Conservation (phyloP, 2,888 invertebrate species). For the Nomada hirtipes region DNA sequence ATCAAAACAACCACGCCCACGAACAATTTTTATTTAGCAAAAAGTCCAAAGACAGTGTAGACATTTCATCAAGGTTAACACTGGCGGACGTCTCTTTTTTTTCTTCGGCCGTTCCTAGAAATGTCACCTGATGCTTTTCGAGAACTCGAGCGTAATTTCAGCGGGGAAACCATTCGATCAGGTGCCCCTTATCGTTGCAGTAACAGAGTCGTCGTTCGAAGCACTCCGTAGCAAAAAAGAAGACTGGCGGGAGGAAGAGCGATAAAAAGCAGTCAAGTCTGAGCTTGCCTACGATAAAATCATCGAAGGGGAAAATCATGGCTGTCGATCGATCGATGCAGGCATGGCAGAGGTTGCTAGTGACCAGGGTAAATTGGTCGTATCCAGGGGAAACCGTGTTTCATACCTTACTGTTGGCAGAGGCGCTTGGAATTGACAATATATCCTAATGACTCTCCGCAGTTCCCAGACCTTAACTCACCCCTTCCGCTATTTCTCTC, state of each 20-base stretch:
- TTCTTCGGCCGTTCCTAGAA: background rate
- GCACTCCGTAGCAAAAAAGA: background rate
- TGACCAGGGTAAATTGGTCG: constrained; percentile 42
- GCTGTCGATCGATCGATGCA: constrained; percentile 30
- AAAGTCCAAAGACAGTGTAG: constrained; percentile 32
- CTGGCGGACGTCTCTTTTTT: background rate
- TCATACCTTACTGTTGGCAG: constrained; percentile 11
- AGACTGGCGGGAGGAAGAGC: background rate
- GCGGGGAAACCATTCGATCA: background rate
- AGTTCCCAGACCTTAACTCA: constrained; percentile 36
- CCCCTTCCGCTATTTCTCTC: constrained; percentile 5
- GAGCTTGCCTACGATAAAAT: constrained; percentile 30
- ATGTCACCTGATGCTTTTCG: background rate
- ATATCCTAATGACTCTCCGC: constrained; percentile 73
- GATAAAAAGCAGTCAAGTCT: constrained; percentile 11
- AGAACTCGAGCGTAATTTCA: background rate
- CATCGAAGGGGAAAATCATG: constrained; percentile 27
- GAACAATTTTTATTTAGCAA: constrained; percentile 29
- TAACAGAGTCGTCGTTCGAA: constrained; percentile 24
- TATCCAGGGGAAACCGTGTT: constrained; percentile 31
- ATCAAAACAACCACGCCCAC: constrained; percentile 40
- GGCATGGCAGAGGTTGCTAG: constrained; percentile 1
- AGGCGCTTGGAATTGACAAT: constrained; percentile 70
- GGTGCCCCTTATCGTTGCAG: background rate
- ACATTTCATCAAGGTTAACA: constrained; percentile 35